Evolutionary conservation across 2,797 vertebrate species (phyloP).

Genomic region (Monodelphis domestica): DNA sequence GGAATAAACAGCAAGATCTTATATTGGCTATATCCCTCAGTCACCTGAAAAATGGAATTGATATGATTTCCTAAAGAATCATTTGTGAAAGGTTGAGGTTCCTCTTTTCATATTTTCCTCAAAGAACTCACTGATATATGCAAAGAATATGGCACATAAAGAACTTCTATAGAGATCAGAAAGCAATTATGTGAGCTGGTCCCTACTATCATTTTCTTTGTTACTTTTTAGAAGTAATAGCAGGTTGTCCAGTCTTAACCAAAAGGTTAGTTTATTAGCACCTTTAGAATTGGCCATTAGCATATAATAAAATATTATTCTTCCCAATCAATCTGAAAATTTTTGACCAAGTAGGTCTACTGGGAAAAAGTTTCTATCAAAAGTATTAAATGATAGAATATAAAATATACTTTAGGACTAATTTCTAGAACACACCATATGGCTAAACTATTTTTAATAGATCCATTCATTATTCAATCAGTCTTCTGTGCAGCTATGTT

Average conservation of each 20-base stretch:
- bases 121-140: neutral
- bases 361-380: conserved; percentile 4
- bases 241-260: neutral
- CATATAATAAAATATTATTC: neutral
- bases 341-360: neutral
- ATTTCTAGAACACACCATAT: conserved; percentile 84
- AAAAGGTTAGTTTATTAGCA: neutral
- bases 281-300: neutral
- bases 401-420: conserved; percentile 72
- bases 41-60: neutral
- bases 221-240: neutral
- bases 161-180: neutral
- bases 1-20: neutral
- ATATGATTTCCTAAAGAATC: neutral
- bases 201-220: neutral
- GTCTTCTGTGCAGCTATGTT: conserved; percentile 69
- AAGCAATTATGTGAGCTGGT: neutral
- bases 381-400: neutral
- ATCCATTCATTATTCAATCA: conserved; percentile 88
- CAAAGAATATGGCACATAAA: neutral
- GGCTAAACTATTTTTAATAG: conserved; percentile 83
- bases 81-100: neutral
- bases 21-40: neutral
- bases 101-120: neutral
- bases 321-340: neutral